These are phyloP conservation scores for Volucella bombylans DNA, from an alignment of 2,888 invertebrate species.

Conservation along the genomic window DNA sequence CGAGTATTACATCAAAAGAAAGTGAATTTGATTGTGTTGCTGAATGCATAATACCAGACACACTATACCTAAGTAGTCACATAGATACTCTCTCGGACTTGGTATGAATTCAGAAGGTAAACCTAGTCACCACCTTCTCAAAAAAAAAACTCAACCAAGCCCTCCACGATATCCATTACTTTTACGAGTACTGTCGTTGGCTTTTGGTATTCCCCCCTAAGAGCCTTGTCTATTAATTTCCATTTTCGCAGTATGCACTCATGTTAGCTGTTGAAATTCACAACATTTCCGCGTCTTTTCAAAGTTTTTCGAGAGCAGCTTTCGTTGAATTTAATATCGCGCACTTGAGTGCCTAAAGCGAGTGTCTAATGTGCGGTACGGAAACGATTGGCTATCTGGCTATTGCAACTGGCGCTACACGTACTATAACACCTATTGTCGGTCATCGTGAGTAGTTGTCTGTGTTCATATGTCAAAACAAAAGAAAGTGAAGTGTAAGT, in stretches of 20 bases:
- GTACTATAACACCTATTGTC: not conserved
- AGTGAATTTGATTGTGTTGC: slow-evolving; percentile 67
- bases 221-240: slow-evolving; percentile 42
- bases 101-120: slow-evolving; percentile 41
- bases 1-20: slow-evolving; percentile 67
- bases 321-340: slow-evolving; percentile 37
- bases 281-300: slow-evolving; percentile 54
- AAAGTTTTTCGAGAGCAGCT: not conserved
- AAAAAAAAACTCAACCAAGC: not conserved
- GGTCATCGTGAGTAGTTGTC: not conserved
- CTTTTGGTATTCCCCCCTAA: not conserved
- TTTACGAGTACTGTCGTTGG: not conserved
- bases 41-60: slow-evolving; percentile 59
- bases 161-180: slow-evolving; percentile 40
- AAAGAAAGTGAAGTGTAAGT: slow-evolving; percentile 48
- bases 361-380: slow-evolving; percentile 40
- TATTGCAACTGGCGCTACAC: not conserved
- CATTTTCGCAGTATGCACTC: slow-evolving; percentile 37
- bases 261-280: slow-evolving; percentile 59
- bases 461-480: slow-evolving; percentile 19
- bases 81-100: slow-evolving; percentile 13
- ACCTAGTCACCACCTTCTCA: slow-evolving; percentile 29
- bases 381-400: slow-evolving; percentile 23
- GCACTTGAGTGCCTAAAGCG: not conserved
- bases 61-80: slow-evolving; percentile 3